Percentiles rank a stretch among this genome's conserved stretches.
Evolutionary conservation across 2,888 invertebrate species (phyloP).

Genomic region (Drosophila villosipedis): DNA sequence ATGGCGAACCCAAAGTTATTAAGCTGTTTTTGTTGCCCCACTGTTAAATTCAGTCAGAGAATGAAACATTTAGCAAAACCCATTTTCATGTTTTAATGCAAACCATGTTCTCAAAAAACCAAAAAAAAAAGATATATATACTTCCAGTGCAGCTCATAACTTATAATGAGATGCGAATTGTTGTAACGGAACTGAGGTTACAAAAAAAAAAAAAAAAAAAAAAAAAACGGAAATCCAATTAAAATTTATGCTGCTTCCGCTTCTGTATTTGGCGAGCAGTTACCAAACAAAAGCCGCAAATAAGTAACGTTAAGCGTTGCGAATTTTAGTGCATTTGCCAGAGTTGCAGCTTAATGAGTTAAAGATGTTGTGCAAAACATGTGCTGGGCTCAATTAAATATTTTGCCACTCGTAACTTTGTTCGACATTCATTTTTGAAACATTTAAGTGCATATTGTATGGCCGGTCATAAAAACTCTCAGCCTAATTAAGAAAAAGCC

Average conservation of each 20-base stretch:
- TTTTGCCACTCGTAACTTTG: slow-evolving; percentile 35
- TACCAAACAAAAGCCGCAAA: slow-evolving; percentile 31
- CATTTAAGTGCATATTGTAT: slow-evolving; percentile 50
- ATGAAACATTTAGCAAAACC: slow-evolving; percentile 52
- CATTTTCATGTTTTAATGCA: slow-evolving; percentile 19
- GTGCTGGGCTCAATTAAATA: slow-evolving; percentile 35
- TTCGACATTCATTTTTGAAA: slow-evolving; percentile 45
- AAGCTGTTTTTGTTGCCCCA: slow-evolving; percentile 11
- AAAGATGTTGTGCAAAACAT: slow-evolving; percentile 49
- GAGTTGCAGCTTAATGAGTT: slow-evolving; percentile 18
- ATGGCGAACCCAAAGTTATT: slow-evolving; percentile 25
- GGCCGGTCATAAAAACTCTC: slow-evolving; percentile 44
- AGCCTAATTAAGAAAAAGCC: slow-evolving; percentile 53
- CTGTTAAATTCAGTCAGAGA: slow-evolving; percentile 11
- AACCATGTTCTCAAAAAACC: background rate
- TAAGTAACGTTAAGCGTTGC: slow-evolving; percentile 23
- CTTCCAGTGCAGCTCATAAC: slow-evolving; percentile 55
- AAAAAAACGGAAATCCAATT: slow-evolving; percentile 66
- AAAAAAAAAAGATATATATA: slow-evolving; percentile 4
- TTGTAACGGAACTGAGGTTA: slow-evolving; percentile 10
- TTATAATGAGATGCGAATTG: slow-evolving; percentile 58
- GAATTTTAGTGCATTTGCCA: slow-evolving; percentile 51
- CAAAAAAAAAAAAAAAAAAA: slow-evolving; percentile 17
- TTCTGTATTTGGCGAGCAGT: slow-evolving; percentile 43
- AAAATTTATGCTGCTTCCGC: slow-evolving; percentile 68